phyloP scores from a whole-genome alignment of 1,140 invertebrate species.

The Pseudomyrmex cubaensis region DNA sequence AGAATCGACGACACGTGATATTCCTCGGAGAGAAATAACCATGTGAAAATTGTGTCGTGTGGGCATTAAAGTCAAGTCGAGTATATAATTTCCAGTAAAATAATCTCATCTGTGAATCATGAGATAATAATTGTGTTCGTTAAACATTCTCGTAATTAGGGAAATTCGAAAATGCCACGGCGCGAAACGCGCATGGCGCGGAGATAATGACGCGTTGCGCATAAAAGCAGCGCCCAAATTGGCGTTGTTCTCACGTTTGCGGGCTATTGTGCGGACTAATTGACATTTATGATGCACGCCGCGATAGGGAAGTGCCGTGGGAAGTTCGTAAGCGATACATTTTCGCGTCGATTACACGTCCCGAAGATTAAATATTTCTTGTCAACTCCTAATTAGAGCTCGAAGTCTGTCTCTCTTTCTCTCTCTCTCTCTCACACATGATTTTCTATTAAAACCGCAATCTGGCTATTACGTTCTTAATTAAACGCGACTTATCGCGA shows the following conservation, averaged over 20 bases:
- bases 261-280: conserved; percentile 53
- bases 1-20: neutral
- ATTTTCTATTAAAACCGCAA: neutral
- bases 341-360: conserved; percentile 34
- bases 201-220: conserved; percentile 43
- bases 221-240: conserved; percentile 44
- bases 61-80: neutral
- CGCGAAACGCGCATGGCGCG: neutral
- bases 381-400: conserved; percentile 35
- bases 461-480: neutral
- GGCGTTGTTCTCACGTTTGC: conserved; percentile 51
- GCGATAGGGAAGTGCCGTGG: conserved; percentile 50
- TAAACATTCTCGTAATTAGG: conserved; percentile 33
- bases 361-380: conserved; percentile 24
- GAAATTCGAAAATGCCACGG: conserved; percentile 18
- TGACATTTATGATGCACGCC: conserved; percentile 59
- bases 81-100: neutral
- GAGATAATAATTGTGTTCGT: conserved; percentile 14
- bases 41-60: neutral
- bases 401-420: neutral
- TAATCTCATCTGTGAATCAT: neutral
- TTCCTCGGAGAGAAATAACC: too few relatives aligned
- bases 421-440: too few relatives aligned
- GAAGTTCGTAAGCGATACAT: conserved; percentile 52
- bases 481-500: too few relatives aligned